Percentiles rank a stretch among this genome's conserved stretches.
Evolutionary conservation across 35 echinoderm and acorn worm genomes (phyloP).

Genomic region (Apostichopus japonicus): DNA sequence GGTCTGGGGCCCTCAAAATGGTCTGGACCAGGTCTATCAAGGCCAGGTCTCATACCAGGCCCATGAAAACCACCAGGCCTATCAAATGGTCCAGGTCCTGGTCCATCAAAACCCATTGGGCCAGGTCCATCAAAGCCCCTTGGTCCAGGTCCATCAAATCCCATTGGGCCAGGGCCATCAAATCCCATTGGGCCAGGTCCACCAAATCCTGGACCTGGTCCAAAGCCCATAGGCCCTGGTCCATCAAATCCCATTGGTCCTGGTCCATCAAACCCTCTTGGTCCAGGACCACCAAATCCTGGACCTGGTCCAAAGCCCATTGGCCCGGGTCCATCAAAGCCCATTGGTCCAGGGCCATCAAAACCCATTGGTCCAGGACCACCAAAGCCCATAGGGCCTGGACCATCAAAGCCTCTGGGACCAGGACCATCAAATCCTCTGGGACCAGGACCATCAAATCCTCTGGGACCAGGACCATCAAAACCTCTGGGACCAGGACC

Average conservation of each 20-base stretch:
- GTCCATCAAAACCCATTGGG: slow-evolving; percentile 34
- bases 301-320: slow-evolving; percentile 15
- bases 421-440: slow-evolving; percentile 38
- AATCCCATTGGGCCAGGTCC: slow-evolving; percentile 17
- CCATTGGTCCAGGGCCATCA: neutral
- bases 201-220: slow-evolving; percentile 20
- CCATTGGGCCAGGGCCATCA: neutral
- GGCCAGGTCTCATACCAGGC: neutral
- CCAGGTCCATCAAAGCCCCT: slow-evolving; percentile 19
- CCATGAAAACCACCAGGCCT: slow-evolving; percentile 13
- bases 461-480: slow-evolving; percentile 41
- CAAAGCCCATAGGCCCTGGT: slow-evolving; percentile 32
- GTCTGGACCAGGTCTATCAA: slow-evolving; percentile 21
- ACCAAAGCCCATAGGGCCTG: neutral
- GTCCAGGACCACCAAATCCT: slow-evolving; percentile 35
- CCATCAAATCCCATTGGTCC: slow-evolving; percentile 45
- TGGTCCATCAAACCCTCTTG: slow-evolving; percentile 45
- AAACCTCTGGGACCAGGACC: neutral
- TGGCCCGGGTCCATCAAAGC: neutral
- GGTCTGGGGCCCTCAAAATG: slow-evolving; percentile 33
- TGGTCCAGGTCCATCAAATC: slow-evolving; percentile 23
- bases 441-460: slow-evolving; percentile 48
- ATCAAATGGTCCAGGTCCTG: neutral
- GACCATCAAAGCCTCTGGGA: slow-evolving; percentile 25
- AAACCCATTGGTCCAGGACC: neutral